These are phyloP conservation scores for Miltochrista miniata DNA, from an alignment of 2,888 invertebrate species.

Conservation along the genomic window DNA sequence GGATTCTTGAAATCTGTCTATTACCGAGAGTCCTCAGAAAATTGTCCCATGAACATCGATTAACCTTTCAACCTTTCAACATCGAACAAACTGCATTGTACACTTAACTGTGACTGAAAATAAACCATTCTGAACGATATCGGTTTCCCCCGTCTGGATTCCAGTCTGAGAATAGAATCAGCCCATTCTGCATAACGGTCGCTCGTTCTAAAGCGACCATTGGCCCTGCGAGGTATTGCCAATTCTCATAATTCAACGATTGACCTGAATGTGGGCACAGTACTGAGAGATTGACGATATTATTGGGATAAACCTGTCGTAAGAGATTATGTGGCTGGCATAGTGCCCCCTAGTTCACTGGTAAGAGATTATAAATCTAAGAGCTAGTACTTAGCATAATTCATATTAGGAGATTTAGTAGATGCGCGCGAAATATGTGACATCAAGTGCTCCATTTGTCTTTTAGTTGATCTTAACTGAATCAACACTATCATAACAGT, in stretches of 20 bases:
- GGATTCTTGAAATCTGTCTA: no score
- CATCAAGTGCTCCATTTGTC: no score
- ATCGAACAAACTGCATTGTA: background rate
- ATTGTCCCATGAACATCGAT: no score
- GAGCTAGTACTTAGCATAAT: no score
- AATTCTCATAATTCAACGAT: conserved; percentile 1
- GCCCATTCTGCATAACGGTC: conserved; percentile 5
- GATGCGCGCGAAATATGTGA: no score
- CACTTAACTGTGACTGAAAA: background rate
- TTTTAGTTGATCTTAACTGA: no score
- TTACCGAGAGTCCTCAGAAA: no score
- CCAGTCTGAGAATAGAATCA: conserved; percentile 13
- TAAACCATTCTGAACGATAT: conserved; percentile 4
- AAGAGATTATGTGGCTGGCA: background rate
- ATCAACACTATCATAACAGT: no score
- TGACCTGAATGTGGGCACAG: conserved; percentile 1
- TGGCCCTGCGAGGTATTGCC: conserved; percentile 3
- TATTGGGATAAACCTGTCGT: background rate
- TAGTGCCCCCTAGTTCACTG: background rate
- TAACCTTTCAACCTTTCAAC: no score
- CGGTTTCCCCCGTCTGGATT: conserved; percentile 10
- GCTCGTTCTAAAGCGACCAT: conserved; percentile 2
- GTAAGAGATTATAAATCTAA: no score
- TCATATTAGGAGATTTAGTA: no score
- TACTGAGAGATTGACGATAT: background rate